Base-by-base conservation (phyloP, 2,113 vertebrate genomes). In the Oceanites oceanicus region DNA sequence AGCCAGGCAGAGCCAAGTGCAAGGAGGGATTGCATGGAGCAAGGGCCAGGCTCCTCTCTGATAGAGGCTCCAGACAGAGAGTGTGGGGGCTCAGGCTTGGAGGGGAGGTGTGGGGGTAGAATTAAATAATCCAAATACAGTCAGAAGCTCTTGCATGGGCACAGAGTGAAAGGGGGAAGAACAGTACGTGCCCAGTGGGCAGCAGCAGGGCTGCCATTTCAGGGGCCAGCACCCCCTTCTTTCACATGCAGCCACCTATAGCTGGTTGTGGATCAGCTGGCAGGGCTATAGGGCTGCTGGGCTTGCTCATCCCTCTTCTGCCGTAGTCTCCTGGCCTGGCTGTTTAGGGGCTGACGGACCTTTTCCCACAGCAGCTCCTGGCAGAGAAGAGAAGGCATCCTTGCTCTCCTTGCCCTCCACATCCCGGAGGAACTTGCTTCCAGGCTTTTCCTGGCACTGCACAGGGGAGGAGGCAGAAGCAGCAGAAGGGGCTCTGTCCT, bases 1-100 rank as follows among this genome's bases (percentile, higher is more conserved):
- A 97, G 97, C 95, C 88, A 59, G 82, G 72, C 94, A 94, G 45
- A 95, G 94, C 92, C 90, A 72, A 96, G 92, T 49, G 74, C 90
- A 95, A 71, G 90, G 80, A 71, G 44, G 16, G 65, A 47, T 42
- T 86, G 70, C 44, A 4, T 1, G 5, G 73, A 78, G 70, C 65
- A n/a, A 11, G 52, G 70, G 10, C 47, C 67, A 27, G 55, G 42
- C 76, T 94, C 15, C n/a, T 9, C 26, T 76, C 27, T 27, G 26
- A 15, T 5, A 34, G 22, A 30, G 40, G 75, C 63, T 84, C 22
- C 25, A 74, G 38, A 47, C 9, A 22, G 38, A 75, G 50, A 20
- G 50, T 19, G 18, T 9, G 27, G 40, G 36, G 23, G 25, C 34
- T 92, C 21, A 18, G 77, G 21, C 50, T 73, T 50, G 49, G 38